Conservation (phyloP, 1,140 invertebrate species). For the Diprion similis region DNA sequence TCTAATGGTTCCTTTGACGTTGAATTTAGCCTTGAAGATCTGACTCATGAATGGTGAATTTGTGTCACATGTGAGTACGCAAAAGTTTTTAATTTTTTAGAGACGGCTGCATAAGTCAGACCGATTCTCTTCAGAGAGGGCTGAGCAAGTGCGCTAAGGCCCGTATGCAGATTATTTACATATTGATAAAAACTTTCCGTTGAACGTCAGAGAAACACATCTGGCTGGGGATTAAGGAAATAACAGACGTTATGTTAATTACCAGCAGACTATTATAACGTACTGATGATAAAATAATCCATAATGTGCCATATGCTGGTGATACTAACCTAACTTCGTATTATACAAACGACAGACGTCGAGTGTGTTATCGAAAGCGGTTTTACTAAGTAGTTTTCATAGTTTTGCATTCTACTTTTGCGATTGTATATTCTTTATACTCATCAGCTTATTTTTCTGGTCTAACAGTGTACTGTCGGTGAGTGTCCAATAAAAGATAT, state of each 20-base stretch:
- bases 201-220: slow-evolving; percentile 35
- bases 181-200: slow-evolving; percentile 45
- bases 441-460: background rate
- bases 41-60: no score
- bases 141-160: slow-evolving; percentile 52
- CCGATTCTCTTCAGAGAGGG: background rate
- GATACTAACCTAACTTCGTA: slow-evolving; percentile 30
- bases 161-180: slow-evolving; percentile 41
- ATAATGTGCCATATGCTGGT: slow-evolving; percentile 28
- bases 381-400: background rate
- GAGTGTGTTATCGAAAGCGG: background rate
- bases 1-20: no score
- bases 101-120: background rate
- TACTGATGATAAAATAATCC: slow-evolving; percentile 14
- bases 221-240: slow-evolving; percentile 23
- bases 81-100: no score
- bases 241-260: slow-evolving; percentile 30
- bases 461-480: no score
- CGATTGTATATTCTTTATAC: background rate
- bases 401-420: background rate
- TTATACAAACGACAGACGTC: background rate
- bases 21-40: no score
- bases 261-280: slow-evolving; percentile 15
- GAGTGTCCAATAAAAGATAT: no score
- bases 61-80: no score